Conservation (phyloP, 2,797 vertebrate genomes). For the Hylomyscus alleni region DNA sequence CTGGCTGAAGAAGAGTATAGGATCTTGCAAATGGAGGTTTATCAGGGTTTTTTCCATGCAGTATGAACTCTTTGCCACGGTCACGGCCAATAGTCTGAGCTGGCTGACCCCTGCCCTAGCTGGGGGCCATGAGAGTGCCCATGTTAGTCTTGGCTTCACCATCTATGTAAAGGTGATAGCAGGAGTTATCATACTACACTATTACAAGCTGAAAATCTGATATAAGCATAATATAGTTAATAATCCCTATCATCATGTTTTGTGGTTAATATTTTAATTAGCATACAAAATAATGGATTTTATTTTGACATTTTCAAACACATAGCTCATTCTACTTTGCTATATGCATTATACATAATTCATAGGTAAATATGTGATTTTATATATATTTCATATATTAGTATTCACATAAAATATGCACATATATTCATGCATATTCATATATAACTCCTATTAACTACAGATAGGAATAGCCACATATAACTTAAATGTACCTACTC, state of each 20-base stretch:
- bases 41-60: neutral
- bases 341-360: neutral
- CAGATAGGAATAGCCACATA: neutral
- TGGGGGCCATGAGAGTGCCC: too few relatives aligned
- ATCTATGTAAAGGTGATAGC: neutral
- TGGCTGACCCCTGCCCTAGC: neutral
- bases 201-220: neutral
- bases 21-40: conserved; percentile 7
- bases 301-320: neutral
- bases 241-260: neutral
- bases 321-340: neutral
- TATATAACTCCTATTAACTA: neutral
- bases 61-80: neutral
- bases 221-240: neutral
- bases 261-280: neutral
- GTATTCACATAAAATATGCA: neutral
- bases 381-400: neutral
- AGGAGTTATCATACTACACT: neutral
- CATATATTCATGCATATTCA: neutral
- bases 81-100: neutral
- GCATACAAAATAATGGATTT: neutral
- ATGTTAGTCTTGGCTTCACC: neutral
- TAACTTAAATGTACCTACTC: neutral
- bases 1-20: neutral
- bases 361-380: neutral